phyloP scores from a whole-genome alignment of 92 coral and sea anemone species.

The Zoanthus sansibaricus region DNA sequence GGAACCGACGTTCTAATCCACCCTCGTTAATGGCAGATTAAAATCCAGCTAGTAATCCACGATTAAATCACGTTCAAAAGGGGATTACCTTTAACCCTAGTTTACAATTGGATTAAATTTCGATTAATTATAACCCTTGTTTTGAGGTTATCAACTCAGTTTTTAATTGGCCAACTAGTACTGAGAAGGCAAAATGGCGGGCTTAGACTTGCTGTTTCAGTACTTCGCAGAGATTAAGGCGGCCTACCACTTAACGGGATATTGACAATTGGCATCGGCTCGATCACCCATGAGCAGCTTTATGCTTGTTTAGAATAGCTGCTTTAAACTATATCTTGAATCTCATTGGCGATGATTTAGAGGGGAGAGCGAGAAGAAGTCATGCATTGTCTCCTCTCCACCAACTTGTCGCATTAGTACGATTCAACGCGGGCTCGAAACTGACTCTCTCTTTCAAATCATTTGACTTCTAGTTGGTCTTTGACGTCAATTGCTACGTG shows the following conservation, averaged over 20 bases:
- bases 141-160: background rate
- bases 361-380: background rate
- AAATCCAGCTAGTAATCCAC: too few species aligned
- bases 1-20: too few species aligned
- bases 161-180: background rate
- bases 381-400: background rate
- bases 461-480: too few species aligned
- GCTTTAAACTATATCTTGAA: too few species aligned
- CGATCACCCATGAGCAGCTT: too few species aligned
- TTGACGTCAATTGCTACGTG: constrained; percentile 5
- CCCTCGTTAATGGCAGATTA: too few species aligned
- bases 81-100: background rate
- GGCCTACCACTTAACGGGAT: background rate
- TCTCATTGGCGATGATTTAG: too few species aligned
- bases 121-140: background rate
- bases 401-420: background rate
- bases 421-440: background rate
- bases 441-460: too few species aligned
- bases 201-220: background rate
- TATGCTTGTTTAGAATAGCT: too few species aligned
- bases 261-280: too few species aligned
- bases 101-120: background rate
- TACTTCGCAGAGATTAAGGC: background rate
- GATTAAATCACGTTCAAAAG: background rate
- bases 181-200: background rate